A percentile compares a stretch with the other conserved stretches of the same genome.
phyloP scores from a whole-genome alignment of 1,140 invertebrate species.

The Stegodyphus dumicola region DNA sequence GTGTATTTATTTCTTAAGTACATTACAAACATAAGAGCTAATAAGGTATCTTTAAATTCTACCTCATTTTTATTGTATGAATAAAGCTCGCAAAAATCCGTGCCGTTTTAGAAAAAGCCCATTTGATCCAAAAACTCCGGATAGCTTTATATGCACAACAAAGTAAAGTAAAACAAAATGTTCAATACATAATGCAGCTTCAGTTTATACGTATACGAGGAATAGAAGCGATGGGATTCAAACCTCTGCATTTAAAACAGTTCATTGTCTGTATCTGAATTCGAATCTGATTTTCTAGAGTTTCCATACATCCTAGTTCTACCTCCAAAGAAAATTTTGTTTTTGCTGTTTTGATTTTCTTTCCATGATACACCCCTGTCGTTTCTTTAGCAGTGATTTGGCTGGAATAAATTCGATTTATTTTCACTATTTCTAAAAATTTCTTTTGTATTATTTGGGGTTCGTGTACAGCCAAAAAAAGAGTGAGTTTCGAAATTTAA shows the following conservation, averaged over 20 bases:
- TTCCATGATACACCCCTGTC: neutral
- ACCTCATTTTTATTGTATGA: neutral
- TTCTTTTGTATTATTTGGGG: neutral
- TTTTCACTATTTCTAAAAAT: neutral
- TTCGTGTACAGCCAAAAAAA: too few species aligned
- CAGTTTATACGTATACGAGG: neutral
- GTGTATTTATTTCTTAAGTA: too few species aligned
- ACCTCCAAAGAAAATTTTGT: neutral
- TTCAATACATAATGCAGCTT: constrained; percentile 41
- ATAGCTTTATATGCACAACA: constrained; percentile 30
- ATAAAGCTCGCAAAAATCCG: too few species aligned
- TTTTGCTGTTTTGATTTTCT: neutral
- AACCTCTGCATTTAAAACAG: constrained; percentile 52
- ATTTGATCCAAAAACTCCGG: neutral
- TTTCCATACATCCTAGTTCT: neutral
- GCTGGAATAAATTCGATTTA: constrained; percentile 5
- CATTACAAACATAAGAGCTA: neutral
- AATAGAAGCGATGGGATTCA: constrained; percentile 24
- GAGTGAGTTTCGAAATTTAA: too few species aligned
- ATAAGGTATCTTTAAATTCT: neutral
- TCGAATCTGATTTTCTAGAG: constrained; percentile 26
- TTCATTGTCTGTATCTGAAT: constrained; percentile 39
- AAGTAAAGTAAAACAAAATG: constrained; percentile 9
- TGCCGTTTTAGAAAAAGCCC: too few species aligned
- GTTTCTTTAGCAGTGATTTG: neutral